Base-by-base conservation (phyloP, 2,888 invertebrate genomes). In the Caenorhabditis sinica region DNA sequence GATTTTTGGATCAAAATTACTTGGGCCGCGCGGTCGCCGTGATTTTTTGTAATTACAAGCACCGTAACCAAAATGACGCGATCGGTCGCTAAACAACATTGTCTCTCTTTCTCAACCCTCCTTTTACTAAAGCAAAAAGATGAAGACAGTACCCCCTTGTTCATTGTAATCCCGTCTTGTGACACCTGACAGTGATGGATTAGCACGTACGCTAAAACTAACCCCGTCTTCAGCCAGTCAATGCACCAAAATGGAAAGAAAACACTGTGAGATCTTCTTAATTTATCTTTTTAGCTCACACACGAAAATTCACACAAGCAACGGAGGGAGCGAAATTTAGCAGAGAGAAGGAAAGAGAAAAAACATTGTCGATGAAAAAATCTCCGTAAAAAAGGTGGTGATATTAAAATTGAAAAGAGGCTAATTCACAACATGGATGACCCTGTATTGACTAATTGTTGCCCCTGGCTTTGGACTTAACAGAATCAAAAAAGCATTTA, bases 261-360 rank as follows among this genome's bases (percentile, higher is more conserved):
- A 23, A 28, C 20, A 25, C 53, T 5, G 11, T 51, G 33, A 43
- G 40, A 13, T 60, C 36, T 33, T 53, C 65, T 53, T 40, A 40
- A 11, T 40, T 40, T 40, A 6, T 56, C 30, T n/a, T 43, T 61
- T 58, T 23, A 58, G 58, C 23, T 60, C 43, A 17, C 36, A n/a
- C 20, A 20, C 73, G 63, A 82, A 56, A 69, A 36, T 36, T 36
- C 53, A 33, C 53, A 51, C 53, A 65, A 20, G 65, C 56, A 33
- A 60, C 23, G 75, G 63, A 69, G 75, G 75, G 75, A 82, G 75
- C 61, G 53, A 56, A 72, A 72, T 75, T 74, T 75, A 71, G 82
- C 33, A 49, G 56, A 40, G 51, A 73, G 4, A 60, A 53, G 36
- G 45, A 60, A 66, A 49, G 51, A n/a, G 28, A 68, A 58, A 76